A percentile compares a stretch with the other conserved stretches of the same genome.
Conservation (phyloP, 2,113 vertebrate species). For the Mastomys coucha region DNA sequence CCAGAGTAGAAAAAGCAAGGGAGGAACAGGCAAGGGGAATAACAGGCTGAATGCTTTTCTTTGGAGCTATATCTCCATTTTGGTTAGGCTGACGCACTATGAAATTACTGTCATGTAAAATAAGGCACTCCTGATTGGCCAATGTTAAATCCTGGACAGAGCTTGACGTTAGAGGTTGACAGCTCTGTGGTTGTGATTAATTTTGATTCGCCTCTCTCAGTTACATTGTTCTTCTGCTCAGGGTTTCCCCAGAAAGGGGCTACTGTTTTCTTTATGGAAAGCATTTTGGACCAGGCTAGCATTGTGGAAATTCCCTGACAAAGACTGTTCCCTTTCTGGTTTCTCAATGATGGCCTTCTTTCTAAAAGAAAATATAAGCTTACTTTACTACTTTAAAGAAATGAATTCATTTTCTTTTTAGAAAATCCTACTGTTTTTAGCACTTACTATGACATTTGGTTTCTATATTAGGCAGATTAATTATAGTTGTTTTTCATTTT, state of each 20-base stretch:
- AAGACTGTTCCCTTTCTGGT: background rate
- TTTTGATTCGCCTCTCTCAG: background rate
- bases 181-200: background rate
- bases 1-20: background rate
- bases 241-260: background rate
- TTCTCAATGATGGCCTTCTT: background rate
- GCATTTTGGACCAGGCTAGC: background rate
- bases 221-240: background rate
- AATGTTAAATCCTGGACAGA: background rate
- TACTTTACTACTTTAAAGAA: slow-evolving; percentile 38
- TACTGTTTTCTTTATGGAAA: background rate
- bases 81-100: background rate
- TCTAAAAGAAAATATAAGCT: background rate
- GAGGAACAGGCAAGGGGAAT: background rate
- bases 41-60: background rate
- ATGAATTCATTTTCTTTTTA: slow-evolving; percentile 34
- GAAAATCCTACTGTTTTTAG: slow-evolving; percentile 19
- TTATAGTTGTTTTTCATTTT: background rate
- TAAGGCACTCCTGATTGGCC: background rate
- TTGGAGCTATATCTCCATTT: background rate
- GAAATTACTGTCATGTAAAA: background rate
- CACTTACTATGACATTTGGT: slow-evolving; percentile 30
- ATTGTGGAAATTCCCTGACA: slow-evolving; percentile 16
- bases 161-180: background rate
- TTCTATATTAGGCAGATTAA: slow-evolving; percentile 22